Evolutionary conservation across 1,140 invertebrate genomes (phyloP).

Genomic region (Bombus turneri): DNA sequence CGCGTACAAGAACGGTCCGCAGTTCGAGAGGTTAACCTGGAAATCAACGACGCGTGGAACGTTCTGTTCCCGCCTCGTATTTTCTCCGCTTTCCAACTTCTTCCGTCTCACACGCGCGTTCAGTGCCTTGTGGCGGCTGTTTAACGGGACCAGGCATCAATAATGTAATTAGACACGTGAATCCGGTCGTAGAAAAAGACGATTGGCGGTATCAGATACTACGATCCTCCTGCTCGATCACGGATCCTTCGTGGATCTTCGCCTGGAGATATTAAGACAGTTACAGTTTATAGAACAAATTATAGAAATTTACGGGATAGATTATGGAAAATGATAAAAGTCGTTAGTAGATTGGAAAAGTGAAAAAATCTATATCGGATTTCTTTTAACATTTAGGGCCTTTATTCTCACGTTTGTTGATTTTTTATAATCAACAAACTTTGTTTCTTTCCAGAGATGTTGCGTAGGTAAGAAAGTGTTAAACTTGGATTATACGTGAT

Average conservation of each 20-base stretch:
- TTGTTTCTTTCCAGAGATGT: no score
- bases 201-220: no score
- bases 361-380: no score
- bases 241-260: background rate
- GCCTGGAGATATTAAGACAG: no score
- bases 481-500: no score
- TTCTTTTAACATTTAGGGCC: no score
- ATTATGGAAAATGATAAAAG: background rate
- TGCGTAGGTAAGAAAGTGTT: no score
- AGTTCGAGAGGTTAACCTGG: constrained; percentile 56
- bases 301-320: background rate
- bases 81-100: constrained; percentile 28
- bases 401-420: no score
- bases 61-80: constrained; percentile 8
- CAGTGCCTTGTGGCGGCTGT: constrained; percentile 1
- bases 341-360: no score
- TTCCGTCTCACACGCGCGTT: background rate
- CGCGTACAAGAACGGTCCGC: constrained; percentile 25
- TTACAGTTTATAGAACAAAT: no score
- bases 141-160: constrained; percentile 61
- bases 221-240: background rate
- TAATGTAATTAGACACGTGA: constrained; percentile 43
- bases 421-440: no score
- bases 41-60: constrained; percentile 62
- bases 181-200: background rate